These are phyloP conservation scores for Idaea biselata DNA, from an alignment of 2,888 invertebrate genomes.

Conservation along the genomic window DNA sequence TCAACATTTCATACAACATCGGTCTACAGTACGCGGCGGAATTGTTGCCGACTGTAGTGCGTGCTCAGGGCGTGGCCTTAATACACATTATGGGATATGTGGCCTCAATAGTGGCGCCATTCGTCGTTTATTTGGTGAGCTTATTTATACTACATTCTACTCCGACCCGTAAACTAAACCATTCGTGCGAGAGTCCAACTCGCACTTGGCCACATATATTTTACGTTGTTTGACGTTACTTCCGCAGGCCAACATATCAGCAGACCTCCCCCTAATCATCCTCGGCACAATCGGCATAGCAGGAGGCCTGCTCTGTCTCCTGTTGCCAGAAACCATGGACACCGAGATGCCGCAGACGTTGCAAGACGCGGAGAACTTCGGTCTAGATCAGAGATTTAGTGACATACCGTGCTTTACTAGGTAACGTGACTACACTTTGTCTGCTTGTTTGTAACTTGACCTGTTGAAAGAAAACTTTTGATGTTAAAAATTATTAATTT, in stretches of 20 bases:
- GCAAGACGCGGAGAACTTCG: constrained; percentile 92
- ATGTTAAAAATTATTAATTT: constrained; percentile 7
- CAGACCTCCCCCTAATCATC: constrained; percentile 87
- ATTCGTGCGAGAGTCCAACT: no score
- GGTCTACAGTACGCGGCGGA: constrained; percentile 95
- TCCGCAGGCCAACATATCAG: constrained; percentile 84
- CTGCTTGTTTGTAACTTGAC: no score
- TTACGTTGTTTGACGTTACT: no score
- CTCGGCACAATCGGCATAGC: constrained; percentile 87
- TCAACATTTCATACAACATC: constrained; percentile 94
- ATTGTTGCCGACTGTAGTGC: constrained; percentile 90
- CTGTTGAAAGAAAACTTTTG: no score
- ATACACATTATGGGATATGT: constrained; percentile 95
- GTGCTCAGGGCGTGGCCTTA: constrained; percentile 92
- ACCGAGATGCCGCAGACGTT: constrained; percentile 92
- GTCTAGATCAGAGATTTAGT: constrained; percentile 88
- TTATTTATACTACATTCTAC: background rate
- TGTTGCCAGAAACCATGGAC: constrained; percentile 92
- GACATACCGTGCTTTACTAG: constrained; percentile 89
- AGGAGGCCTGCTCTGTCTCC: constrained; percentile 88
- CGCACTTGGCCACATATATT: no score
- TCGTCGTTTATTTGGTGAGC: constrained; percentile 89
- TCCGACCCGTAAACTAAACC: no score
- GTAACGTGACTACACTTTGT: constrained; percentile 48
- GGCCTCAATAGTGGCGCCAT: constrained; percentile 90